Evolutionary conservation across 2,888 invertebrate genomes (phyloP).

Genomic region (Odiellus spinosus): DNA sequence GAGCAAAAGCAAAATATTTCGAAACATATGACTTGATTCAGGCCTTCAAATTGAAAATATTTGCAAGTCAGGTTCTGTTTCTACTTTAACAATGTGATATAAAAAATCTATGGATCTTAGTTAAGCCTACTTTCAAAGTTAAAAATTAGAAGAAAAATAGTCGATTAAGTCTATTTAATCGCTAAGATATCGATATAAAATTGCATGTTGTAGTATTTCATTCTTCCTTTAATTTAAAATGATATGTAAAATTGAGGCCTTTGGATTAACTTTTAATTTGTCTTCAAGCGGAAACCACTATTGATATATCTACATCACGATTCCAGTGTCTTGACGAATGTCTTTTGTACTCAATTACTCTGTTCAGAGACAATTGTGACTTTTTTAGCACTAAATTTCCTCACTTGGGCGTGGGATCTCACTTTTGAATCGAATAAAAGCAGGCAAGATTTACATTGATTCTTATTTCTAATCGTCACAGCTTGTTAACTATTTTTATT

Average conservation of each 20-base stretch:
- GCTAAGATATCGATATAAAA: slow-evolving; percentile 4
- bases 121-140: too few species aligned
- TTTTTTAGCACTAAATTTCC: slow-evolving; percentile 72
- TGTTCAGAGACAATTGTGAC: slow-evolving; percentile 82
- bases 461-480: slow-evolving; percentile 1
- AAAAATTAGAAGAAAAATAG: too few species aligned
- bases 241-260: not conserved
- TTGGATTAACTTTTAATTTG: slow-evolving; percentile 14
- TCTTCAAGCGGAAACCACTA: slow-evolving; percentile 65
- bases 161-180: slow-evolving; percentile 7
- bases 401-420: slow-evolving; percentile 95
- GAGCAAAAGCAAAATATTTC: too few species aligned
- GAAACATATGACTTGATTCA: too few species aligned
- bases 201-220: not conserved
- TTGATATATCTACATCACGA: slow-evolving; percentile 95
- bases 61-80: too few species aligned
- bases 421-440: slow-evolving; percentile 71
- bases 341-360: slow-evolving; percentile 87
- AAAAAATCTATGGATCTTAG: too few species aligned
- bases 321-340: slow-evolving; percentile 81
- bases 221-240: slow-evolving; percentile 1
- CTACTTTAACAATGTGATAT: too few species aligned
- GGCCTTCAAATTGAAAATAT: too few species aligned
- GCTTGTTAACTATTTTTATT: too few species aligned
- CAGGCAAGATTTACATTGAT: slow-evolving; percentile 39